A percentile compares a stretch with the other conserved stretches of the same genome.
These are phyloP conservation scores for Helostoma temminkii DNA, from an alignment of 2,797 vertebrate species.

Conservation along the genomic window DNA sequence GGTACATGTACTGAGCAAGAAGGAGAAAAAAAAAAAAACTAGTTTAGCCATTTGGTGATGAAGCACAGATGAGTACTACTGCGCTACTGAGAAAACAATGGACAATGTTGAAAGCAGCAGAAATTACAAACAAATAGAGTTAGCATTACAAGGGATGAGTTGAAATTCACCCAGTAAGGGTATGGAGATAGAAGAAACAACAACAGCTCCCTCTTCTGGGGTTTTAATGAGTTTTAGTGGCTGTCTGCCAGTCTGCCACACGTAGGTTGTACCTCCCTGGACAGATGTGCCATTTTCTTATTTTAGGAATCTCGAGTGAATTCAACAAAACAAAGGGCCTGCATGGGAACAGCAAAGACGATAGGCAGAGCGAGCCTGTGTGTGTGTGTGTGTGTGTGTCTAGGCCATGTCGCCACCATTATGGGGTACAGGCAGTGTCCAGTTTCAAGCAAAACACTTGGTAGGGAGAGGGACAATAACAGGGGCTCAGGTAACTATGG, in stretches of 20 bases:
- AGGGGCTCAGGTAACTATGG: slow-evolving; percentile 56
- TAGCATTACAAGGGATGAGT: slow-evolving; percentile 26
- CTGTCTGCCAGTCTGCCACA: slow-evolving; percentile 48
- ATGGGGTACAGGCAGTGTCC: slow-evolving; percentile 53
- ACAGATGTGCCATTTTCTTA: slow-evolving; percentile 61
- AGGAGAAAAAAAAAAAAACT: background rate
- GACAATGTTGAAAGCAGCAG: slow-evolving; percentile 11
- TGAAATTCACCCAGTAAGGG: slow-evolving; percentile 20
- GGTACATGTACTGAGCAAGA: background rate
- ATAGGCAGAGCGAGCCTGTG: slow-evolving; percentile 5
- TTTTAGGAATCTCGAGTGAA: slow-evolving; percentile 42
- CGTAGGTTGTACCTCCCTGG: slow-evolving; percentile 38
- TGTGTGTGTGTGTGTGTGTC: slow-evolving; percentile 5
- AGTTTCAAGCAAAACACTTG: slow-evolving; percentile 69
- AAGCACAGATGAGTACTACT: background rate
- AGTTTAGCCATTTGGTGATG: background rate
- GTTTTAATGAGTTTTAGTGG: slow-evolving; percentile 57
- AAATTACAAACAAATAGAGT: slow-evolving; percentile 19
- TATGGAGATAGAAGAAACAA: slow-evolving; percentile 31
- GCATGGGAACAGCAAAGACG: slow-evolving; percentile 20
- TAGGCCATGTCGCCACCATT: slow-evolving; percentile 19
- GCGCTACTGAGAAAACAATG: slow-evolving; percentile 13
- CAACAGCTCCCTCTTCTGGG: slow-evolving; percentile 76
- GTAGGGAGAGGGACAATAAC: slow-evolving; percentile 51
- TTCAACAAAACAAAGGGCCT: slow-evolving; percentile 58